A percentile compares a stretch with the other conserved stretches of the same genome.
phyloP scores from a whole-genome alignment of 2,113 vertebrate species.

The Poeciliopsis retropinna region DNA sequence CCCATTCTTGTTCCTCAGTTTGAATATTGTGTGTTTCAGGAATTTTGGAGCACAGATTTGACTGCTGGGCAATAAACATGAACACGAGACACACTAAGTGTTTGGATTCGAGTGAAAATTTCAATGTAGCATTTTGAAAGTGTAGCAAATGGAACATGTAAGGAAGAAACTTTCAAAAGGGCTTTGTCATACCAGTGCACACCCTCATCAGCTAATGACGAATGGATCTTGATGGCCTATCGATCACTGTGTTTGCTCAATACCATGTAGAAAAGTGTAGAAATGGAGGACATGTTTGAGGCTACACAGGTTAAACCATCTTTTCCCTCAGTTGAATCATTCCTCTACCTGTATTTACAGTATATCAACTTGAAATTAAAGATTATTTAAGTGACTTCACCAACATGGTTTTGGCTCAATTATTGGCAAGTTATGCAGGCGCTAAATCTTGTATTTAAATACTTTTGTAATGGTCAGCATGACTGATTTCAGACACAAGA shows the following conservation, averaged over 20 bases:
- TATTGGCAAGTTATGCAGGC: constrained; percentile 16
- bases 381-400: constrained; percentile 74
- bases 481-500: neutral
- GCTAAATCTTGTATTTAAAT: neutral
- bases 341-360: constrained; percentile 71
- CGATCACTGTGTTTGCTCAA: constrained; percentile 67
- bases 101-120: constrained; percentile 31
- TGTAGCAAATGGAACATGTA: constrained; percentile 44
- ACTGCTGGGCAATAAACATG: constrained; percentile 28
- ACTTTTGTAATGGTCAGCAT: neutral
- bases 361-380: constrained; percentile 81
- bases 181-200: constrained; percentile 72
- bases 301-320: constrained; percentile 47
- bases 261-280: constrained; percentile 17
- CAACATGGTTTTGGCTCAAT: constrained; percentile 28
- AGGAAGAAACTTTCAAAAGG: constrained; percentile 63
- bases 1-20: constrained; percentile 30
- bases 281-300: constrained; percentile 30
- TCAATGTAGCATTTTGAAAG: constrained; percentile 70
- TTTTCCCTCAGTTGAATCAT: constrained; percentile 59
- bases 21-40: constrained; percentile 23
- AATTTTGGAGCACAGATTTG: constrained; percentile 25
- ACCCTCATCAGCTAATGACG: constrained; percentile 52
- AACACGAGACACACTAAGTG: constrained; percentile 21
- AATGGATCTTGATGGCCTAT: constrained; percentile 47